Evolutionary conservation across 2,888 invertebrate genomes (phyloP).

Genomic region (Lepidochitona cinerea): DNA sequence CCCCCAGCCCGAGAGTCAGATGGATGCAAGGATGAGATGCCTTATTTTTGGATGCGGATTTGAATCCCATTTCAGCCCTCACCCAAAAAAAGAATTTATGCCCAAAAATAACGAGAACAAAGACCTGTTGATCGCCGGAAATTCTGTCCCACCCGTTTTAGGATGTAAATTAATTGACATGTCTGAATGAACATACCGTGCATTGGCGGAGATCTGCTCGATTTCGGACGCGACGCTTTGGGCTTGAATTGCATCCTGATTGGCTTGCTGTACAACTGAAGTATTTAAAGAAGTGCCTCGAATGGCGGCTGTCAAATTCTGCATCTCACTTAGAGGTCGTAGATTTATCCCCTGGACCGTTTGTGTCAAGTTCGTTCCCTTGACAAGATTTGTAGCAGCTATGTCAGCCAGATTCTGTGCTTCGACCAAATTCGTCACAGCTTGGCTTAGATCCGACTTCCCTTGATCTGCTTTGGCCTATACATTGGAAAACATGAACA

Average conservation of each 20-base stretch:
- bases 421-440: conserved; percentile 11
- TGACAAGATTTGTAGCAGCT: background rate
- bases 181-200: conserved; percentile 19
- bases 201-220: conserved; percentile 11
- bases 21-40: too few relatives aligned
- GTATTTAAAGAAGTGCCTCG: background rate
- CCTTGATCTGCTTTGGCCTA: conserved; percentile 8
- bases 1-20: too few relatives aligned
- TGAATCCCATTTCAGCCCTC: too few relatives aligned
- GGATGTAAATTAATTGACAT: too few relatives aligned
- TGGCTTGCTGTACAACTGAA: conserved; percentile 11
- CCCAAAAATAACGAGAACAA: too few relatives aligned
- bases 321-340: conserved; percentile 11
- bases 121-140: too few relatives aligned
- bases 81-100: too few relatives aligned
- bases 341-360: background rate
- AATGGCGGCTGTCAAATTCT: conserved; percentile 9
- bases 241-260: conserved; percentile 10
- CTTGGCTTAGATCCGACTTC: conserved; percentile 1
- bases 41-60: too few relatives aligned
- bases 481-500: background rate
- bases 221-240: conserved; percentile 3
- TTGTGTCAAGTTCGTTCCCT: background rate
- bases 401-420: background rate
- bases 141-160: too few relatives aligned